Base-by-base conservation (phyloP, 2,888 invertebrate genomes). In the Cephonodes hylas region DNA sequence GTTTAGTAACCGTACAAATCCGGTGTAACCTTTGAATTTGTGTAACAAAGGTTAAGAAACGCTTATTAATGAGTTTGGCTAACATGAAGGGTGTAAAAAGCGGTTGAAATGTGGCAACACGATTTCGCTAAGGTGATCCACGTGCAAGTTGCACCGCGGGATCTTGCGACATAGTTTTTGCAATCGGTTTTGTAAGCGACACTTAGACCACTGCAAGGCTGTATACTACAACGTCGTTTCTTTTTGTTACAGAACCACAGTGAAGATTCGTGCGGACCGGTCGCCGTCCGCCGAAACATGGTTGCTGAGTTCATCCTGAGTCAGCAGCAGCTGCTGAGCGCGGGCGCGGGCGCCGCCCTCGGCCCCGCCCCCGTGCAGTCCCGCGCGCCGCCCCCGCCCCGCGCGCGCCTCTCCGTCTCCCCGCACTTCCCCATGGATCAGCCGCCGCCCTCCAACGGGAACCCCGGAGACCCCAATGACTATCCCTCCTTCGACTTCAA, bases 241-340 rank as follows among this genome's bases (percentile, higher is more conserved):
- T 72, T 75, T 71, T 67, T 93, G 89, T 93, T 93, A 66, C 90
- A 93, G 93, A 89, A 83, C 81, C 86, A 89, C 86, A 78, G 75
- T 74, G 89, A 89, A 73, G 89, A 89, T 81, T 84, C 86, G 85
- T 86, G 90, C 93, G 93, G 93, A 83, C 90, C 85, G 61, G 80
- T 80, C 73, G 80, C 81, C 76, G 91, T 91, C 90, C 94, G 95
- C 89, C 95, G 94, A 93, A 96, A 96, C 94, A 96, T 96, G 96
- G 96, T 97, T 91, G 96, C 96, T 89, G 96, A 96, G 93, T 96
- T 96, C 89, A 95, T 96, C 82, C 93, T 96, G 86, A 96, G 96
- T 81, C 96, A 95, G 85, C 95, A 95, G 77, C 93, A 89, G 79
- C 81, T 92, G 83, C 76, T 92, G 73, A 79, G 82, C 48, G 82